These are phyloP conservation scores for Channa argus DNA, from an alignment of 2,113 vertebrate species.

Conservation along the genomic window DNA sequence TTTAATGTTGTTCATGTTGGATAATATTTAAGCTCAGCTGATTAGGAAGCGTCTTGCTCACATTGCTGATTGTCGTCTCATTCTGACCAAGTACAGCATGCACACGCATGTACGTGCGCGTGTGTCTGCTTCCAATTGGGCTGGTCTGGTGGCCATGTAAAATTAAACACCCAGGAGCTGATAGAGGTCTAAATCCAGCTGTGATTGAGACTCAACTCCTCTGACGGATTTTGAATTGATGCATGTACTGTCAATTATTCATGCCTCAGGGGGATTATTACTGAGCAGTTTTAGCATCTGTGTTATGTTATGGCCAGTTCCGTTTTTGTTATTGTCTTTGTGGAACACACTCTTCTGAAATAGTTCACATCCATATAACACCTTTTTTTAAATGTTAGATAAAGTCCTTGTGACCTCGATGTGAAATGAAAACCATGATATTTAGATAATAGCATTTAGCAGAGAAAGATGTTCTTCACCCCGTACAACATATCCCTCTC, in stretches of 20 bases:
- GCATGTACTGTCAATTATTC: slow-evolving; percentile 33
- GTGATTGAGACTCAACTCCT: not conserved
- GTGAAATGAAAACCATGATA: slow-evolving; percentile 11
- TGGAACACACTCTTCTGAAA: not conserved
- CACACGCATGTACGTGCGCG: not conserved
- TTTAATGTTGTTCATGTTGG: no score
- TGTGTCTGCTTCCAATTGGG: no score
- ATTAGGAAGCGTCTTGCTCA: no score
- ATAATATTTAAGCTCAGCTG: no score
- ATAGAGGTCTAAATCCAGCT: slow-evolving; percentile 11
- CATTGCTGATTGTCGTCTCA: no score
- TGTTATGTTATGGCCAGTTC: not conserved
- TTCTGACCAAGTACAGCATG: not conserved
- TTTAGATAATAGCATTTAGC: not conserved
- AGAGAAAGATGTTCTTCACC: not conserved
- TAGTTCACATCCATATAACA: not conserved
- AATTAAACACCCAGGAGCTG: slow-evolving; percentile 18
- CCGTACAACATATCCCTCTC: not conserved
- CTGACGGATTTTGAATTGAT: slow-evolving; percentile 29
- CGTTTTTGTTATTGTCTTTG: slow-evolving; percentile 1
- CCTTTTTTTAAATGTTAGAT: not conserved
- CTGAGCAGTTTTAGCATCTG: slow-evolving; percentile 6
- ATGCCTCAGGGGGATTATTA: slow-evolving; percentile 10
- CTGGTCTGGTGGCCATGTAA: slow-evolving; percentile 1
- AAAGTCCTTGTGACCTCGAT: not conserved